These are phyloP conservation scores for Papilio gigon DNA, from an alignment of 2,888 invertebrate genomes.

Conservation along the genomic window DNA sequence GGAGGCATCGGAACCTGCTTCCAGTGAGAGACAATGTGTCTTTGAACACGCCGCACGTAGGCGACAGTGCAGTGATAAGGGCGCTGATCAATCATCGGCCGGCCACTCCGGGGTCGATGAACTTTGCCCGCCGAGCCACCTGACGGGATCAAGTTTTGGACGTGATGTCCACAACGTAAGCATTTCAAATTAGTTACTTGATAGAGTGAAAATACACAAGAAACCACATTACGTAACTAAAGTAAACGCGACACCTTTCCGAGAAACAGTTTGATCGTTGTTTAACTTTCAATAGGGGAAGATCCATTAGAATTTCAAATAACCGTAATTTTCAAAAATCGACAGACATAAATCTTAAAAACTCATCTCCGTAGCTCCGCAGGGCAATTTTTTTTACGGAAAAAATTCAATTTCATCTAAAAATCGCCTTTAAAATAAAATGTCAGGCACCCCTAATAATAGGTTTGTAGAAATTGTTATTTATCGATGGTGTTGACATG, in stretches of 20 bases:
- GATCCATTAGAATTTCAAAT: conserved; percentile 62
- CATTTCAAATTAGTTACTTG: conserved; percentile 61
- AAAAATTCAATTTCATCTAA: conserved; percentile 75
- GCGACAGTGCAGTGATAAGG: conserved; percentile 78
- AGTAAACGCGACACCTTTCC: conserved; percentile 45
- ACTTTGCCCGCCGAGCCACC: conserved; percentile 65
- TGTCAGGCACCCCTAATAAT: conserved; percentile 76
- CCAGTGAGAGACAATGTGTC: conserved; percentile 72
- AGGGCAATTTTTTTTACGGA: conserved; percentile 64
- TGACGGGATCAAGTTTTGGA: conserved; percentile 72
- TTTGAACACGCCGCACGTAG: conserved; percentile 79
- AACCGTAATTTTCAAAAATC: conserved; percentile 55
- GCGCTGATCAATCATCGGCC: conserved; percentile 78
- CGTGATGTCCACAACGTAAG: conserved; percentile 59
- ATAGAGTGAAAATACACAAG: conserved; percentile 45
- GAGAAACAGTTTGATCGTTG: conserved; percentile 38
- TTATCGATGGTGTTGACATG: conserved; percentile 79
- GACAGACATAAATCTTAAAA: conserved; percentile 71
- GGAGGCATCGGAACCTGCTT: conserved; percentile 66
- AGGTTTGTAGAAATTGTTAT: conserved; percentile 76
- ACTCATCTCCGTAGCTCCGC: conserved; percentile 69
- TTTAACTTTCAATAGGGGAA: conserved; percentile 41
- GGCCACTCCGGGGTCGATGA: conserved; percentile 78
- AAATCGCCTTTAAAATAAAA: conserved; percentile 73
- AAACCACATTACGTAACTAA: conserved; percentile 36